These are phyloP conservation scores for Xylota segnis DNA, from an alignment of 2,888 invertebrate species.

Conservation along the genomic window DNA sequence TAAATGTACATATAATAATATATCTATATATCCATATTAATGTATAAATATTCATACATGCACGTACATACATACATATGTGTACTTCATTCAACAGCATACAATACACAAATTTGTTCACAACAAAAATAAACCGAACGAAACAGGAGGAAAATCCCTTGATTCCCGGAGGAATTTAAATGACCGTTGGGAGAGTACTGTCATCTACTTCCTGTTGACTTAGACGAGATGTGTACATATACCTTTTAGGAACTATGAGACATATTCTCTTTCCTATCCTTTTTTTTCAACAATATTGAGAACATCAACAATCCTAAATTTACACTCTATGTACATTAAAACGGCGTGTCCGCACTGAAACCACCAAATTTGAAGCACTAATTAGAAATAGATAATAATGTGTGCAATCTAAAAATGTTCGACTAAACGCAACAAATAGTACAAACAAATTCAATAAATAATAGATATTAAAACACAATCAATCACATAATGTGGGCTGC, in stretches of 20 bases:
- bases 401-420: slow-evolving; percentile 13
- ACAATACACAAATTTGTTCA: neutral
- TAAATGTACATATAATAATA: too few relatives aligned
- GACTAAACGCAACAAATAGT: slow-evolving; percentile 58
- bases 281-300: slow-evolving; percentile 4
- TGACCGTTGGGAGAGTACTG: slow-evolving; percentile 21
- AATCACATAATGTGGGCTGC: slow-evolving; percentile 90
- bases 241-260: neutral
- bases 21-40: too few relatives aligned
- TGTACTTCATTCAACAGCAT: neutral
- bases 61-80: neutral
- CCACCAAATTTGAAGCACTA: slow-evolving; percentile 26
- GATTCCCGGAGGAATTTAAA: neutral
- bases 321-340: slow-evolving; percentile 9
- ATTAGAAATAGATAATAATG: slow-evolving; percentile 39
- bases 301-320: slow-evolving; percentile 9
- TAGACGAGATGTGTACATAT: neutral
- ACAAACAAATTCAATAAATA: slow-evolving; percentile 60
- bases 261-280: neutral
- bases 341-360: neutral
- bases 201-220: slow-evolving; percentile 29
- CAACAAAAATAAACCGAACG: neutral
- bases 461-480: slow-evolving; percentile 39
- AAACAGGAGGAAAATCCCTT: neutral
- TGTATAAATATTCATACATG: too few relatives aligned